Evolutionary conservation across 2,113 vertebrate genomes (phyloP).

Genomic region (Indicator maculatus): DNA sequence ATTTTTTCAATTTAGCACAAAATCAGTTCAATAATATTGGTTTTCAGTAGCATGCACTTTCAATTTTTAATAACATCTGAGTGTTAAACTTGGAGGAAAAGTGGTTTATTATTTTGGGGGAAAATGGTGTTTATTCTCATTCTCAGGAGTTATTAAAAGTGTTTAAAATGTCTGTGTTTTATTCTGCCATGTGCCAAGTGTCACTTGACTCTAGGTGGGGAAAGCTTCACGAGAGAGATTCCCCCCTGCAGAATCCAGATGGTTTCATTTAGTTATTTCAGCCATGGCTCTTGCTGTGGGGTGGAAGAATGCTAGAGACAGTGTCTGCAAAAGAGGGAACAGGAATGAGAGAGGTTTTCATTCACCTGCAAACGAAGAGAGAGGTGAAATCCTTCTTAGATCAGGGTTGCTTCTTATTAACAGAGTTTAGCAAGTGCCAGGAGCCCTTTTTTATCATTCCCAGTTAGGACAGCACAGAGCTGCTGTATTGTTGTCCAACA

Average conservation of each 20-base stretch:
- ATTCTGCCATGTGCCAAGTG: not conserved
- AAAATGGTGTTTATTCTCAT: not conserved
- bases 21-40: not conserved
- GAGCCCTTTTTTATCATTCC: not conserved
- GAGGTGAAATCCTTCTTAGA: not conserved
- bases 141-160: not conserved
- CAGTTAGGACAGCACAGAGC: not conserved
- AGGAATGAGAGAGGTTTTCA: not conserved
- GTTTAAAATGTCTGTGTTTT: fast-evolving
- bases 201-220: fast-evolving
- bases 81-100: not conserved
- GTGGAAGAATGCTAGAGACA: not conserved
- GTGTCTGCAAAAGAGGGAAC: not conserved
- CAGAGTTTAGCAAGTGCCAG: not conserved
- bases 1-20: not conserved
- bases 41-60: not conserved
- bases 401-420: not conserved
- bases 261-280: not conserved
- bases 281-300: not conserved
- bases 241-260: not conserved
- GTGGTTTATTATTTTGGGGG: not conserved
- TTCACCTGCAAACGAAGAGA: not conserved
- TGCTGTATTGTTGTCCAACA: not conserved
- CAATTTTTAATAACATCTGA: not conserved
- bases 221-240: not conserved